A percentile compares a stretch with the other conserved stretches of the same genome.
phyloP scores from a whole-genome alignment of 2,888 invertebrate species.

The Cerastis rubricosa region DNA sequence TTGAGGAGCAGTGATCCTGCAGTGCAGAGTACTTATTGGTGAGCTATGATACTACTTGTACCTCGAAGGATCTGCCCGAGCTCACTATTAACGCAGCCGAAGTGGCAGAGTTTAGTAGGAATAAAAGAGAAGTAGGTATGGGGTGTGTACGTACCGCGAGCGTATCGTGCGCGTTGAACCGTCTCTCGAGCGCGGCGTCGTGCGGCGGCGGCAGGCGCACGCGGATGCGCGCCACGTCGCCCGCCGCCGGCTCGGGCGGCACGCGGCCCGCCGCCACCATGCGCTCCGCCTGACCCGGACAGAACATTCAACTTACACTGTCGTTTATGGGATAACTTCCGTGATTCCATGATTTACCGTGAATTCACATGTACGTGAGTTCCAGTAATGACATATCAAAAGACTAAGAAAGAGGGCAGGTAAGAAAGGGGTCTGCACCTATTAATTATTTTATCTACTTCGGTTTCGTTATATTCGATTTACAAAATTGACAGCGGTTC shows the following conservation, averaged over 20 bases:
- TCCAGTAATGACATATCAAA: no score
- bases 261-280: constrained; percentile 92
- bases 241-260: constrained; percentile 93
- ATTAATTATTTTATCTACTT: no score
- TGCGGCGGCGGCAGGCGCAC: constrained; percentile 96
- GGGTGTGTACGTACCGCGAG: constrained; percentile 73
- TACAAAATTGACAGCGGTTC: no score
- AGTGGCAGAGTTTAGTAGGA: neutral
- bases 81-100: neutral
- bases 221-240: constrained; percentile 93
- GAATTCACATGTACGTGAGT: no score
- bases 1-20: no score
- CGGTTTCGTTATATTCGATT: no score
- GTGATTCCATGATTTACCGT: no score
- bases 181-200: constrained; percentile 94
- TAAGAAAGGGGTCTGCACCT: no score
- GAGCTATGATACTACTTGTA: no score
- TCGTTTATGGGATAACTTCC: no score
- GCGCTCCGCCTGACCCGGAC: constrained; percentile 84
- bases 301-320: no score
- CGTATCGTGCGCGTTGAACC: constrained; percentile 91
- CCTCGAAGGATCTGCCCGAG: neutral
- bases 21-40: neutral
- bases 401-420: no score
- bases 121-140: neutral